A percentile compares a stretch with the other conserved stretches of the same genome.
Evolutionary conservation across 2,113 vertebrate genomes (phyloP).

Genomic region (Kryptolebias marmoratus): DNA sequence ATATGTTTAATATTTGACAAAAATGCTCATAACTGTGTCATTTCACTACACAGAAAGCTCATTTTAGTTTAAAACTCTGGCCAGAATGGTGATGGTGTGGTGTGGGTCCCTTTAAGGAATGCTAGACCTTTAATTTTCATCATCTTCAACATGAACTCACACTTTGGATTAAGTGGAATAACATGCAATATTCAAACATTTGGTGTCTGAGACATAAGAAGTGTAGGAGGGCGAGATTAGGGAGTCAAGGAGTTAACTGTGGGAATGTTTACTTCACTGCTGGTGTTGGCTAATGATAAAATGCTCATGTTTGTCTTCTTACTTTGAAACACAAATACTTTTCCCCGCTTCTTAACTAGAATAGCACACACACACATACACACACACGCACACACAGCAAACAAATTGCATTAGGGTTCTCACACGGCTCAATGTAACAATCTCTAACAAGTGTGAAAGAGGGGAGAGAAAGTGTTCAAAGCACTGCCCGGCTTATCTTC

Average conservation of each 20-base stretch:
- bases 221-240: not conserved
- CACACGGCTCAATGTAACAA: slow-evolving; percentile 14
- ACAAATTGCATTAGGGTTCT: not conserved
- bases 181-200: not conserved
- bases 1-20: no score
- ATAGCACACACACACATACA: not conserved
- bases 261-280: slow-evolving; percentile 56
- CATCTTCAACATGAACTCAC: not conserved
- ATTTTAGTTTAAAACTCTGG: no score
- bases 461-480: slow-evolving; percentile 33
- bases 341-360: not conserved
- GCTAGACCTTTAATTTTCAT: not conserved
- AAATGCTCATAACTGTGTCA: not conserved
- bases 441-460: slow-evolving; percentile 8
- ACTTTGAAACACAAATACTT: slow-evolving; percentile 42
- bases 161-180: not conserved
- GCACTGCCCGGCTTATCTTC: slow-evolving; percentile 37
- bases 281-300: slow-evolving; percentile 36
- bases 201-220: not conserved
- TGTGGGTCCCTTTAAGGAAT: no score
- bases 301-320: slow-evolving; percentile 24
- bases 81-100: no score
- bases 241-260: slow-evolving; percentile 25
- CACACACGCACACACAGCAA: not conserved
- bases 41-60: not conserved